phyloP scores from a whole-genome alignment of 2,888 invertebrate species.

The Orchesella flavescens region DNA sequence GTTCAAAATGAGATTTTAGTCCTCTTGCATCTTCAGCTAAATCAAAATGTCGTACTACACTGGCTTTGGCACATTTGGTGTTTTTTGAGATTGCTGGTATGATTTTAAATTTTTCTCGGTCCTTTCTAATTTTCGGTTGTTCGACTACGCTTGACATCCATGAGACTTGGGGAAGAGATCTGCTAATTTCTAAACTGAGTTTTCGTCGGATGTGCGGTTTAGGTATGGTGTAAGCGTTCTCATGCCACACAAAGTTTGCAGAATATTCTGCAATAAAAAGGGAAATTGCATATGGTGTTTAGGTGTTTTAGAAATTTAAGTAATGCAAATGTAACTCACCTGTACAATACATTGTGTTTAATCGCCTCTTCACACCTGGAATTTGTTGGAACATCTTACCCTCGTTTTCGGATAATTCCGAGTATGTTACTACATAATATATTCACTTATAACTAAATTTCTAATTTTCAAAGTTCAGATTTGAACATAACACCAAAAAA shows the following conservation, averaged over 20 bases:
- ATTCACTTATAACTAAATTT: too few species aligned
- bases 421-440: too few species aligned
- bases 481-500: too few species aligned
- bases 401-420: too few species aligned
- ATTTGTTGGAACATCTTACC: too few species aligned
- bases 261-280: constrained; percentile 29
- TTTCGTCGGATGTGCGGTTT: background rate
- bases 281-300: background rate
- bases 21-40: constrained; percentile 38
- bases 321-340: background rate
- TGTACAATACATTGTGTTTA: background rate
- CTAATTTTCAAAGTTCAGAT: too few species aligned
- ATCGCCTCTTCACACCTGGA: background rate
- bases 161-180: background rate
- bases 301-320: too few species aligned
- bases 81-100: background rate
- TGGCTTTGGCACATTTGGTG: background rate
- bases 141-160: background rate
- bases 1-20: constrained; percentile 43
- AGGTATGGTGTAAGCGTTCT: constrained; percentile 36
- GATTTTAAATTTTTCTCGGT: background rate
- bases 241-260: constrained; percentile 40
- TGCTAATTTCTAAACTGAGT: too few species aligned
- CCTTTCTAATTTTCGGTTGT: background rate
- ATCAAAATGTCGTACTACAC: constrained; percentile 1